Evolutionary conservation across 2,888 invertebrate genomes (phyloP), one percentile per base, ranked within the genome.

Genomic region (Cataglyphis altisquamis): DNA sequence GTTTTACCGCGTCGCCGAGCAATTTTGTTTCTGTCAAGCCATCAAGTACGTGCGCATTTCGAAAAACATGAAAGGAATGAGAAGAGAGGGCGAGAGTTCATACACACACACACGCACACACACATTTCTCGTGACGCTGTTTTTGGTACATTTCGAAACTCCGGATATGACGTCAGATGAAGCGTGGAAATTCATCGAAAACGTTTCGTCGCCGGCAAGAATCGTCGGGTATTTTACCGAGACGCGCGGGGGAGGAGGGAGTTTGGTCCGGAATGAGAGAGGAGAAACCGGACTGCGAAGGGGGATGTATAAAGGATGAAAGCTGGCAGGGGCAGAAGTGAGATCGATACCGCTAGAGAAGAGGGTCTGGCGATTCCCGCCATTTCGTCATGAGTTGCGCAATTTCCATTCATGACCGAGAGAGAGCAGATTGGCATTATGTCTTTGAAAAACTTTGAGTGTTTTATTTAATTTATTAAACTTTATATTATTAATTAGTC

Each of bases 281-380:
- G 73, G 73, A 66, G 81, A 84, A 83, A 12, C 15, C n/a, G 62
- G 10, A 25, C n/a, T 75, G 45, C 36, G 39, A 68, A 80, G 66
- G 74, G 83, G 75, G 85, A 70, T 41, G 85, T 81, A 90, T 84
- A 88, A 84, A 87, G 86, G 88, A 84, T 32, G 78, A 67, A 36
- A 32, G 55, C 25, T 84, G 8, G 86, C 55, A 81, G 86, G 85
- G 88, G 78, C 57, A 87, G 68, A 83, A 85, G 82, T 67, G 84
- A 86, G 89, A 89, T 88, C 86, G 90, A 89, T 89, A 86, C 85
- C 82, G 83, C 78, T 85, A 57, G 80, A 81, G 89, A 86, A 83
- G 80, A 84, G 91, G 92, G 91, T 92, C 88, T 91, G 82, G 88
- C 89, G 87, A 88, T 92, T 91, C 88, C 86, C 89, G 89, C 88